Evolutionary conservation across 2,113 vertebrate species (phyloP), one percentile per base, ranked within the genome.

Genomic region (Lynx canadensis): DNA sequence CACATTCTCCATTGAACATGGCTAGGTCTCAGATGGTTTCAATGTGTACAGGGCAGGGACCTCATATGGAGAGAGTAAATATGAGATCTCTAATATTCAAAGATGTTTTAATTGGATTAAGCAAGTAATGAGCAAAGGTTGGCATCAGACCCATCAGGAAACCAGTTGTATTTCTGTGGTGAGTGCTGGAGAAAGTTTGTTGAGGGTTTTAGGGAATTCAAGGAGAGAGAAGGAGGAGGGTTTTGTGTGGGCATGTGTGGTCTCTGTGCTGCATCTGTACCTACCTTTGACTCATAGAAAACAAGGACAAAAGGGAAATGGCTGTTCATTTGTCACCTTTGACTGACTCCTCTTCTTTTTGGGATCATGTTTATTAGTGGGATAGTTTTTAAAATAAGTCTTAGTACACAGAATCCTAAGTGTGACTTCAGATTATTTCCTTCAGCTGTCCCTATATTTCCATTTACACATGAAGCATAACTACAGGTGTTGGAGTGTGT

Each of bases 191-290:
- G 15, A 21, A 6, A 36, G 14, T 57, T 80, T 18, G 2, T 23
- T 63, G 25, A 50, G 76, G 29, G 9, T 68, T 68, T 79, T 1
- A 9, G 65, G 41, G 27, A 9, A 25, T 76, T 8, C 31, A 45
- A 63, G 36, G 21, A 31, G 41, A 94, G 36, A 41, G 4, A 71
- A 9, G 25, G 12, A 27, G 73, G 2, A 11, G 29, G 16, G 7
- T 71, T 29, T 5, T 41, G 8, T n/a, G 0, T 68, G 11, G 2
- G 33, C n/a, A 16, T 38, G 1, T 3, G 48, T 52, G 33, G 5
- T 5, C 23, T 33, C 3, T 66, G 36, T 3, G 31, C 21, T 12
- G 2, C 7, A 10, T 18, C 3, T 48, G 5, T 80, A 33, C 31
- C 33, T 41, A 14, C 7, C 23, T 73, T 45, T 36, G 31, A 71